These are phyloP conservation scores for Orchesellides sinensis DNA, from an alignment of 2,888 invertebrate genomes.

Conservation along the genomic window DNA sequence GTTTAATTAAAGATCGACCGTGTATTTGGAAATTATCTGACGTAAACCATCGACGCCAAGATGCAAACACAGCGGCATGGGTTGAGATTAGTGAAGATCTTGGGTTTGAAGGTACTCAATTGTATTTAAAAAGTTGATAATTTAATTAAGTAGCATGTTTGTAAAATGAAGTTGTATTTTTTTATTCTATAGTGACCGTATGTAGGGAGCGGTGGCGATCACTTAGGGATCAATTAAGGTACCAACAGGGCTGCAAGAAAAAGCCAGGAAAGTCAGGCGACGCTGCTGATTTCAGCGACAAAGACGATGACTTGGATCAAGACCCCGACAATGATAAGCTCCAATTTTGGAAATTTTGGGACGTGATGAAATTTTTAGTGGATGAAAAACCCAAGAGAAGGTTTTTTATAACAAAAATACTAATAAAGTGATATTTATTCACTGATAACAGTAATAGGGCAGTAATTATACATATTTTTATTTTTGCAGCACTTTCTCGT, in stretches of 20 bases:
- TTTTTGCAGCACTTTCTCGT: too few species aligned
- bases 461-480: too few species aligned
- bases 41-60: neutral
- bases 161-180: neutral
- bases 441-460: neutral
- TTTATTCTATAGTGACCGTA: neutral
- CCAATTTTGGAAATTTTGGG: neutral
- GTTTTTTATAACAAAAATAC: neutral
- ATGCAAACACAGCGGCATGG: neutral
- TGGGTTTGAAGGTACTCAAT: neutral
- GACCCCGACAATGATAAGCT: neutral
- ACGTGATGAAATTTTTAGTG: constrained; percentile 4
- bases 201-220: constrained; percentile 15
- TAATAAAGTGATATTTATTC: neutral
- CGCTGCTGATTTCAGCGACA: too few species aligned
- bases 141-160: neutral
- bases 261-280: constrained; percentile 9
- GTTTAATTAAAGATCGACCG: neutral
- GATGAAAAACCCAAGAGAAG: neutral
- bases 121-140: neutral
- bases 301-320: neutral
- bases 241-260: neutral
- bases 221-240: neutral
- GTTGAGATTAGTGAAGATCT: neutral
- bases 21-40: constrained; percentile 6